Evolutionary conservation across 1,140 invertebrate genomes (phyloP), one percentile per base, ranked within the genome.

Genomic region (Physella acuta): DNA sequence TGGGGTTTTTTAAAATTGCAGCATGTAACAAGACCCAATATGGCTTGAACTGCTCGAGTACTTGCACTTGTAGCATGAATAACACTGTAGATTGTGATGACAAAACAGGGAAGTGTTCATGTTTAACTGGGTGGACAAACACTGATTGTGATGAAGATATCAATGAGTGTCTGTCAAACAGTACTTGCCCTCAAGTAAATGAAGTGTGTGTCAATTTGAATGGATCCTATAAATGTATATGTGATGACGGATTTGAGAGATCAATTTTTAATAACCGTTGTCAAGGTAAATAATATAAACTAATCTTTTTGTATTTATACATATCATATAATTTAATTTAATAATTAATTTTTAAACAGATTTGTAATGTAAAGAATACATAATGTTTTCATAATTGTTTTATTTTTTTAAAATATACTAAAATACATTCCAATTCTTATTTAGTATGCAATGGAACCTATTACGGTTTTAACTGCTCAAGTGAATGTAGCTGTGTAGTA

Each of bases 221-320:
- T 1, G 59, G 68, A 20, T 63, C 59, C 2, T 53, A 14, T 33
- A 17, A n/a, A 24, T 70, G 68, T 64, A 26, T 20, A 0, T 70
- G 68, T 16, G 8, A 34, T 28, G 24, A 24, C 5, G 68, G 68
- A 26, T 70, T 30, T 31, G 14, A 39, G 5, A 31, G 24, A 14
- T 55, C 1, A 17, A 28, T 26, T 37, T 8, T n/a, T 5, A 26
- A 28, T 16, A 14, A 14, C 20, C 0, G 1, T 39, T 68, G 66
- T 60, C 8, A n/a, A 28, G 65, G 65, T 67, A 37, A 55, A 31
- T n/a, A n/a, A n/a, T n/a, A n/a, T n/a, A n/a, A n/a, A n/a, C n/a
- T n/a, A n/a, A n/a, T n/a, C n/a, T n/a, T n/a, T n/a, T n/a, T n/a
- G n/a, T n/a, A n/a, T n/a, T n/a, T n/a, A n/a, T n/a, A n/a, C n/a